Percentiles rank a stretch among this genome's conserved stretches.
These are phyloP conservation scores for Chironomus tepperi DNA, from an alignment of 1,140 invertebrate species.

Conservation along the genomic window DNA sequence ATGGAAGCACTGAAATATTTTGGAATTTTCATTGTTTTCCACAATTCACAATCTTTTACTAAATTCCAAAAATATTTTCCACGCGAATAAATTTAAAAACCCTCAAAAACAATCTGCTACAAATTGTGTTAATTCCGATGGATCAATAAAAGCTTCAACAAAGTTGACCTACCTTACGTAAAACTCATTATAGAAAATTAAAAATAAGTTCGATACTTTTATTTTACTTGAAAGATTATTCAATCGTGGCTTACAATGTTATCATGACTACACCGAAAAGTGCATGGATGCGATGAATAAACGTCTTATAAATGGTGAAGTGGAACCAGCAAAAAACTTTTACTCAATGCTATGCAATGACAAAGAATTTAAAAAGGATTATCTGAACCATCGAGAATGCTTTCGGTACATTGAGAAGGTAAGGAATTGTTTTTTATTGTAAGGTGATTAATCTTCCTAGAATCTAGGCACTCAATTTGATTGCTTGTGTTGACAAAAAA, in stretches of 20 bases:
- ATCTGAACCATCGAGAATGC: neutral
- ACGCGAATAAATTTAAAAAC: too few species aligned
- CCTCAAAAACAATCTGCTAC: too few species aligned
- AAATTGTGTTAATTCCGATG: too few species aligned
- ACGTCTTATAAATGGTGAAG: neutral
- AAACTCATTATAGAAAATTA: too few species aligned
- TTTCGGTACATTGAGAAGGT: neutral
- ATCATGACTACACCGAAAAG: neutral
- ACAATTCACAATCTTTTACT: neutral
- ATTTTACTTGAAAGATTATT: neutral
- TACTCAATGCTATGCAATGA: conserved; percentile 11
- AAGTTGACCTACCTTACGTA: too few species aligned
- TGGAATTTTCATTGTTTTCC: too few species aligned
- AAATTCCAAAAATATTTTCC: too few species aligned
- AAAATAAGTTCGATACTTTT: neutral
- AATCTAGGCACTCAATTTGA: too few species aligned
- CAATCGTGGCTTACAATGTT: neutral
- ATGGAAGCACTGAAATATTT: too few species aligned
- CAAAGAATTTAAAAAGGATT: neutral
- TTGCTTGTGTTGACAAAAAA: too few species aligned
- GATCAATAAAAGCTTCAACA: too few species aligned
- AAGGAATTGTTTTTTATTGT: neutral
- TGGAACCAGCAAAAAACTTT: conserved; percentile 8
- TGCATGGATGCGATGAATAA: conserved; percentile 3
- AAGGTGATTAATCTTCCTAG: too few species aligned